Base-by-base conservation (phyloP, 2,113 vertebrate species). In the Anas platyrhynchos region DNA sequence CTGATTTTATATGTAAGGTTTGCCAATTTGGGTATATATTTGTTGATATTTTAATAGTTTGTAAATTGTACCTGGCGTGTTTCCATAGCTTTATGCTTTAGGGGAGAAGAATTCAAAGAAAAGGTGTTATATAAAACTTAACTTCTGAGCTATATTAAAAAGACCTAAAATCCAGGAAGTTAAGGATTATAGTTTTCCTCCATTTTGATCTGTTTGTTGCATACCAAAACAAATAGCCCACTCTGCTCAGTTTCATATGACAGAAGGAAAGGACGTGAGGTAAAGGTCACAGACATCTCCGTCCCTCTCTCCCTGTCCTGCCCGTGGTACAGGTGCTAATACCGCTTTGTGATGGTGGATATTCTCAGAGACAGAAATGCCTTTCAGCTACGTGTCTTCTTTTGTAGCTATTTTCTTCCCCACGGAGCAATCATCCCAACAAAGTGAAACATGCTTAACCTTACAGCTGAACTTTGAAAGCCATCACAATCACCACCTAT, bases 391-490 rank as follows among this genome's bases (percentile, higher is more conserved):
- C 5, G 7, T 6, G 3, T n/a, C 61, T 81, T 71, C 41, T 78
- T 63, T 63, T 58, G 52, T 15, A 55, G 8, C 18, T 69, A 26
- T 63, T 82, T 88, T 92, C 65, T 79, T 78, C 34, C 13, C 8
- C 13, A 21, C 43, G 11, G 38, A 81, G 4, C 5, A 6, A 31
- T 83, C 56, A 78, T 75, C 95, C 26, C 52, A 83, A 61, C 56
- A 79, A 83, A 78, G 75, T 38, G 16, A 92, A 89, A 63, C 17
- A 41, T 22, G 16, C 79, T 81, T 65, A 95, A 68, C 7, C 67
- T 89, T 59, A 41, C 5, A 77, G n/a, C 23, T 82, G 54, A 93
- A 86, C 78, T 91, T 71, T 6, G 58, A 93, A 88, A 95, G 50
- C 11, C 59, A 80, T 86, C 72, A 83, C 21, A 88, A 62, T 56